Percentiles rank a stretch among this genome's conserved stretches.
phyloP scores from a whole-genome alignment of 2,888 invertebrate species.

The Lasioglossum calceatum region DNA sequence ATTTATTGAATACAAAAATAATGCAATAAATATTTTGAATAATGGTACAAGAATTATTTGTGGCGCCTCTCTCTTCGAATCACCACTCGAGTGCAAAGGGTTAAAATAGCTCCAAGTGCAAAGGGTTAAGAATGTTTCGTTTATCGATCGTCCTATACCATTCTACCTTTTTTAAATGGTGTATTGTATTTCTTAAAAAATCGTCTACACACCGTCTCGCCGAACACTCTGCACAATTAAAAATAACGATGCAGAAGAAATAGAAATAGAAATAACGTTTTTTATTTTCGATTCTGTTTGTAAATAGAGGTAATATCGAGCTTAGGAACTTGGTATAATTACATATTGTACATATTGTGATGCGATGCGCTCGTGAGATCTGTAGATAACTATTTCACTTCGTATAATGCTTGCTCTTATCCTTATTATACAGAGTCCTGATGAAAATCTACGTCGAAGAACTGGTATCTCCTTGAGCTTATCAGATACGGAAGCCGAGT shows the following conservation, averaged over 20 bases:
- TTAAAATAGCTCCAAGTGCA: too few species aligned
- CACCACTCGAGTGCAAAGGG: too few species aligned
- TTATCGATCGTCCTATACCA: too few species aligned
- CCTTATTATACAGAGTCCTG: conserved; percentile 82
- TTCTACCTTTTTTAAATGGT: too few species aligned
- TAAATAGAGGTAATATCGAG: background rate
- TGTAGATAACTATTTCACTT: background rate
- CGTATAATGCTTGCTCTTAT: background rate
- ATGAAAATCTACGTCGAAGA: conserved; percentile 86
- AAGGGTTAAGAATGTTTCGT: too few species aligned
- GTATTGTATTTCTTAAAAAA: too few species aligned
- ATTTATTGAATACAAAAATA: too few species aligned
- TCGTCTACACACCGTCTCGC: background rate
- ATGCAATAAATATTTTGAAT: too few species aligned
- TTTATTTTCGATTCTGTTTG: background rate
- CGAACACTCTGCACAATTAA: background rate
- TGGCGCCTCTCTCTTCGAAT: too few species aligned
- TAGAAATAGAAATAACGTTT: background rate
- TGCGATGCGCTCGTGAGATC: background rate
- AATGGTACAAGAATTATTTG: too few species aligned
- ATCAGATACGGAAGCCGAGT: conserved; percentile 93
- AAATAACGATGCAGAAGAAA: background rate
- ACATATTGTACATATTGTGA: background rate
- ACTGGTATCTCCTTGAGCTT: conserved; percentile 92
- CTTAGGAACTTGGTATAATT: background rate